Evolutionary conservation across 2,113 vertebrate genomes (phyloP).

Genomic region (Centropus bengalensis): DNA sequence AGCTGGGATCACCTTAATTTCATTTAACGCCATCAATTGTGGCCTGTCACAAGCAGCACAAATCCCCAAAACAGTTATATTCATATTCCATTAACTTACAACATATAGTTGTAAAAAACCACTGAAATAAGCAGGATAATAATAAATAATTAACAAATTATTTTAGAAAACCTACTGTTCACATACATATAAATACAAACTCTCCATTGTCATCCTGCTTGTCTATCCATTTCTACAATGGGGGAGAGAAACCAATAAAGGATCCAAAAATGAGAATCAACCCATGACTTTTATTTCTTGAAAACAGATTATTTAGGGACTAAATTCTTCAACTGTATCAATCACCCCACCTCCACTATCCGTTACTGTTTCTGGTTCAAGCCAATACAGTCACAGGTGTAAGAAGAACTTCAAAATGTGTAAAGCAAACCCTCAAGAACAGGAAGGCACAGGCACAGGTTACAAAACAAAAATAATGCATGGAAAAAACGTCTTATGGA

Average conservation of each 20-base stretch:
- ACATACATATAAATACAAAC: neutral
- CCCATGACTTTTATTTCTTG: neutral
- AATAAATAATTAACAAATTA: neutral
- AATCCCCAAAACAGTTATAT: neutral
- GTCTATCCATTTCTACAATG: neutral
- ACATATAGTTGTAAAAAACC: neutral
- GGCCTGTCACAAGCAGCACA: neutral
- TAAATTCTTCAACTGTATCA: neutral
- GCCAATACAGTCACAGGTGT: neutral
- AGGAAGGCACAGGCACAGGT: neutral
- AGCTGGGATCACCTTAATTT: neutral
- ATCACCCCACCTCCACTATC: neutral
- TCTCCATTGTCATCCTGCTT: neutral
- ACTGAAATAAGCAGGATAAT: neutral
- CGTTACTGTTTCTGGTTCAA: neutral
- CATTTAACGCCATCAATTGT: neutral
- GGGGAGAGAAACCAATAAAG: neutral
- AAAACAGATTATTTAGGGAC: neutral
- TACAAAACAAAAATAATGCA: neutral
- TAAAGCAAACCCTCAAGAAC: neutral
- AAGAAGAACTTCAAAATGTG: neutral
- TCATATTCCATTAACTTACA: neutral
- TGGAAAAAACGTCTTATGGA: neutral
- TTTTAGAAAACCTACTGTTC: neutral
- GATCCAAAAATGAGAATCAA: neutral